Percentiles rank a stretch among this genome's conserved stretches.
These are phyloP conservation scores for Eledona agricola DNA, from an alignment of 2,888 invertebrate genomes.

Conservation along the genomic window DNA sequence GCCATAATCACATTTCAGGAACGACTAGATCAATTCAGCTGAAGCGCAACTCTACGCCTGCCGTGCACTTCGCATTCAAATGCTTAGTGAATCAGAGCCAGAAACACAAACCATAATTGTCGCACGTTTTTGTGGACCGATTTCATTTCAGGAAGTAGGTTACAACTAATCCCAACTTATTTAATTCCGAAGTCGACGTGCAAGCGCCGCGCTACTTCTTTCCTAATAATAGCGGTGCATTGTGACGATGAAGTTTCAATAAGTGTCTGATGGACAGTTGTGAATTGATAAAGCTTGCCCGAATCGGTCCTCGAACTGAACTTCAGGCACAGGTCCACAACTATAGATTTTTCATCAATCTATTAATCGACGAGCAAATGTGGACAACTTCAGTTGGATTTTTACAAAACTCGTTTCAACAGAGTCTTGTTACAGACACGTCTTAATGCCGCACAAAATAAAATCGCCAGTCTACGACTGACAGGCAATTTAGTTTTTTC, in stretches of 20 bases:
- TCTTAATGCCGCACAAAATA: background rate
- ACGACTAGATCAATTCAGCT: constrained; percentile 42
- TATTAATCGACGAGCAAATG: no score
- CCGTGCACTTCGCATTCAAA: constrained; percentile 38
- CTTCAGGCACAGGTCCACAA: no score
- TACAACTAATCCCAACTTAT: constrained; percentile 27
- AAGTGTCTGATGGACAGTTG: no score
- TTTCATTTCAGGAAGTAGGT: constrained; percentile 20
- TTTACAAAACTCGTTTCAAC: no score
- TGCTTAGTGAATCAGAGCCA: constrained; percentile 22
- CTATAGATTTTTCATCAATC: no score
- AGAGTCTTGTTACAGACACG: constrained; percentile 5
- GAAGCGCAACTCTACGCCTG: constrained; percentile 39
- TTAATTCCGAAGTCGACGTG: constrained; percentile 27
- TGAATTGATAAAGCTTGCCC: no score
- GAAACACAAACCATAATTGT: constrained; percentile 6
- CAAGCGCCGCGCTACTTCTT: constrained; percentile 9
- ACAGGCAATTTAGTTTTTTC: constrained; percentile 24
- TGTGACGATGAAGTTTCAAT: no score
- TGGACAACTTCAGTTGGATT: no score
- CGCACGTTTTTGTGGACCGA: constrained; percentile 1
- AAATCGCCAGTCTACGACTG: constrained; percentile 6
- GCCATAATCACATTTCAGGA: constrained; percentile 47
- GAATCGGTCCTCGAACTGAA: background rate
- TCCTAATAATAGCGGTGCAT: constrained; percentile 21